Conservation (phyloP, 1,140 invertebrate species). For the Neodiprion virginianus region DNA sequence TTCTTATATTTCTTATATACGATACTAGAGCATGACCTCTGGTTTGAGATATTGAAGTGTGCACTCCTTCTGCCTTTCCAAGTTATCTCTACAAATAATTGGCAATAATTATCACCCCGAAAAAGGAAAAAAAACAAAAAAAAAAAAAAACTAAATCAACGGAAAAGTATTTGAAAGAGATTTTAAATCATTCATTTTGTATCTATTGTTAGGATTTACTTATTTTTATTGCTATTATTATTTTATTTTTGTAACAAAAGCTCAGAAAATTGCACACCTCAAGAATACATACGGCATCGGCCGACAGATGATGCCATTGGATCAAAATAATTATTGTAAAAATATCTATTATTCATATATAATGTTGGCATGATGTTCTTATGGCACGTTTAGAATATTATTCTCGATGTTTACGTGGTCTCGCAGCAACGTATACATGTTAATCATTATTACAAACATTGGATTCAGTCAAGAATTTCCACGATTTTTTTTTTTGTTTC, state of each 20-base stretch:
- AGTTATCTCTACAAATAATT: too few relatives aligned
- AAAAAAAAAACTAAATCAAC: too few relatives aligned
- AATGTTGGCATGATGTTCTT: conserved; percentile 61
- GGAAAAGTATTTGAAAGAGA: too few relatives aligned
- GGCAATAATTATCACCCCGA: too few relatives aligned
- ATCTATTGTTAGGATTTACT: not conserved
- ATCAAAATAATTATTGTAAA: conserved; percentile 44
- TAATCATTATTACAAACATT: conserved; percentile 45
- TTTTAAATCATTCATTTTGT: not conserved
- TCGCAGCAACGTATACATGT: conserved; percentile 41
- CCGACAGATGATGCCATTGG: conserved; percentile 18
- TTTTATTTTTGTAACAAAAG: not conserved
- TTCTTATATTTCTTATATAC: too few relatives aligned
- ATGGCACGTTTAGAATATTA: conserved; percentile 60
- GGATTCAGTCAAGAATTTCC: conserved; percentile 42
- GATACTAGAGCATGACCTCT: too few relatives aligned
- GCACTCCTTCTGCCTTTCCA: too few relatives aligned
- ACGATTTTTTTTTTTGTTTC: conserved; percentile 26
- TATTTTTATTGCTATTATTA: not conserved
- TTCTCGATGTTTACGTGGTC: conserved; percentile 38
- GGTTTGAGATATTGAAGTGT: too few relatives aligned
- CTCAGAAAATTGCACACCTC: conserved; percentile 22
- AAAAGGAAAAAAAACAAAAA: too few relatives aligned
- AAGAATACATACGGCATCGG: conserved; percentile 29
- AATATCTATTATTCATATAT: conserved; percentile 50